Evolutionary conservation across 2,888 invertebrate species (phyloP), one percentile per base, ranked within the genome.

Genomic region (Platycheirus rosarum): DNA sequence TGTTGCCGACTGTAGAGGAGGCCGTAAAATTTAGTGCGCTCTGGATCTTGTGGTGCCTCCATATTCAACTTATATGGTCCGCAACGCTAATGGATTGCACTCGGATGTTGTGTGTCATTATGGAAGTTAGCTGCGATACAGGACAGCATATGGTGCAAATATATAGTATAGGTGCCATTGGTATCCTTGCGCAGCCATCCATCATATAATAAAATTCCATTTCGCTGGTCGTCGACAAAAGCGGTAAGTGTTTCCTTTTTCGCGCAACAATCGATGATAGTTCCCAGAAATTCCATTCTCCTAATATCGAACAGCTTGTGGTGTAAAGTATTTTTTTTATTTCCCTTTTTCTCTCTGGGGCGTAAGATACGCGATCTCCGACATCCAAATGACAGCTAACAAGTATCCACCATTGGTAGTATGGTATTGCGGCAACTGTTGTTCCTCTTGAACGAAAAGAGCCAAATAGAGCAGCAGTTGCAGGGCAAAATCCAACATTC

Each of bases 361-460:
- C 18, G 23, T 48, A 48, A 51, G 68, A 73, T 73, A 79, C 42
- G 55, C 48, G 42, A 60, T 75, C 63, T 57, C 60, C 14, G 66
- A 66, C 76, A 66, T 55, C 26, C 60, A 51, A 80, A 46, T 80
- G 80, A 75, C 80, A 71, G 75, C 70, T 66, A 60, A 80, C 80
- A 76, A 66, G 51, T 40, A 62, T 51, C 37, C 23, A 42, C 32
- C 40, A 29, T 37, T 66, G 32, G 5, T 3, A 9, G 4, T n/a
- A 20, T 14, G 13, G n/a, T 37, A 6, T n/a, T n/a, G n/a, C n/a
- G 23, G 23, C 48, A 48, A 5, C 35, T 23, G n/a, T 48, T 1
- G 69, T n/a, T 23, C 16, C 18, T 11, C 16, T 44, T 44, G 5
- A 40, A 16, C 23, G 44, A 44, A 26, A 51, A 13, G 26, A 62